A percentile compares a stretch with the other conserved stretches of the same genome.
These are phyloP conservation scores for Pluvialis apricaria DNA, from an alignment of 2,113 vertebrate species.

Conservation along the genomic window DNA sequence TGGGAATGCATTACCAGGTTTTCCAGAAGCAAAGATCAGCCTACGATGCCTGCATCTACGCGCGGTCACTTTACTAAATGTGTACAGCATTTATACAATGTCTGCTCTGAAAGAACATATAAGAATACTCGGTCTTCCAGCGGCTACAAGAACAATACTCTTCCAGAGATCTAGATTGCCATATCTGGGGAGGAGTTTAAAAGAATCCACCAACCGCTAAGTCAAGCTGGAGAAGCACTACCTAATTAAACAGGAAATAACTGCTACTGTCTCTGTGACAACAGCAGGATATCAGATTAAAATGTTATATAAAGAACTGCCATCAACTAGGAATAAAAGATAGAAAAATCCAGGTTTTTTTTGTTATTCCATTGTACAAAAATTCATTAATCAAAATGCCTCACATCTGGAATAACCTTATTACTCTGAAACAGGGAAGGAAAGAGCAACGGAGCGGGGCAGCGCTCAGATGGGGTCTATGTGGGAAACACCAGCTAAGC, in stretches of 20 bases:
- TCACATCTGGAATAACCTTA: not conserved
- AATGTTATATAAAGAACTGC: not conserved
- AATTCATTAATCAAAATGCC: not conserved
- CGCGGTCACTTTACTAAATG: not conserved
- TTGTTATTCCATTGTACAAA: not conserved
- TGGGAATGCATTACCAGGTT: not conserved
- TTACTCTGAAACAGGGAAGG: not conserved
- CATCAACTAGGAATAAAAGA: not conserved
- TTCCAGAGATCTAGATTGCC: not conserved
- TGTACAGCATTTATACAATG: not conserved
- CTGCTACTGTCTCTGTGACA: not conserved
- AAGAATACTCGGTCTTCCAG: not conserved
- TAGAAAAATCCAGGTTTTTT: not conserved
- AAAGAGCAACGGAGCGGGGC: not conserved
- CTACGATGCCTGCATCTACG: not conserved
- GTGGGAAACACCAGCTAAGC: not conserved
- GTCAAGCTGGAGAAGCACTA: not conserved
- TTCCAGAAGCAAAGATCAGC: not conserved
- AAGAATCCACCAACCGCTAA: not conserved
- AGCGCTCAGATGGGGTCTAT: not conserved
- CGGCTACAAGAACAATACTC: rapidly evolving
- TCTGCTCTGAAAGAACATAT: not conserved
- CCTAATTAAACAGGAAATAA: not conserved
- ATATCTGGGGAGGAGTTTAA: not conserved
- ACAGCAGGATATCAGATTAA: not conserved